Base-by-base conservation (phyloP, 2,113 vertebrate genomes). In the Hiodon alosoides region DNA sequence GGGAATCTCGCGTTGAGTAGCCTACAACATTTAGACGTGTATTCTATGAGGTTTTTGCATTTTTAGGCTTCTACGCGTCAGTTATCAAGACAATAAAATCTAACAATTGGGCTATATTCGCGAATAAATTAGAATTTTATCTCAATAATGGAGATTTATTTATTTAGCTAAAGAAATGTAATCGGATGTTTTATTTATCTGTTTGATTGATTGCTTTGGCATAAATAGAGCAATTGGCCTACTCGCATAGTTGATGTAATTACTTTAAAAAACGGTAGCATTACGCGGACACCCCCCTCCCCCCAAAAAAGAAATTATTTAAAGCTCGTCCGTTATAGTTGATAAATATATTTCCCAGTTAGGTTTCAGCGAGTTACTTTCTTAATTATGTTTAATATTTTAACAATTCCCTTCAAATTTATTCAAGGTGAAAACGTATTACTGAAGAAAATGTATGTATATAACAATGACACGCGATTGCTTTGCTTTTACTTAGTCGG, bases 91-190 rank as follows among this genome's bases (percentile, higher is more conserved):
- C 62, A 74, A 52, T 67, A 58, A 51, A 47, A 46, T 7, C 16
- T 53, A 50, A 47, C 31, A 71, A 4, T n/a, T 60, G 47, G 53
- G 31, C 31, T 31, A 31, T 31, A 31, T 31, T 31, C 13, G 55
- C 54, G 14, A 58, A 51, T 51, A 75, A 50, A 8, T 46, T 54
- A 74, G 31, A 68, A 31, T 14, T 67, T 48, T 13, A 13, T 59
- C 7, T 11, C 48, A 16, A 71, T 69, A 69, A 58, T 11, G 55
- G 13, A n/a, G 59, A 74, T 67, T 57, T 48, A 10, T 51, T 7
- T 75, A 54, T 75, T 72, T 54, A 48, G 59, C 64, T 13, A 67
- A 75, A 67, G 14, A 52, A 58, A 75, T 68, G 1, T 47, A 47
- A 51, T 73, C 58, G 62, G 51, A 4, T 14, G 13, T 13, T 46